Percentiles rank a stretch among this genome's conserved stretches.
phyloP scores from a whole-genome alignment of 2,797 vertebrate species.

The Botia almorhae region DNA sequence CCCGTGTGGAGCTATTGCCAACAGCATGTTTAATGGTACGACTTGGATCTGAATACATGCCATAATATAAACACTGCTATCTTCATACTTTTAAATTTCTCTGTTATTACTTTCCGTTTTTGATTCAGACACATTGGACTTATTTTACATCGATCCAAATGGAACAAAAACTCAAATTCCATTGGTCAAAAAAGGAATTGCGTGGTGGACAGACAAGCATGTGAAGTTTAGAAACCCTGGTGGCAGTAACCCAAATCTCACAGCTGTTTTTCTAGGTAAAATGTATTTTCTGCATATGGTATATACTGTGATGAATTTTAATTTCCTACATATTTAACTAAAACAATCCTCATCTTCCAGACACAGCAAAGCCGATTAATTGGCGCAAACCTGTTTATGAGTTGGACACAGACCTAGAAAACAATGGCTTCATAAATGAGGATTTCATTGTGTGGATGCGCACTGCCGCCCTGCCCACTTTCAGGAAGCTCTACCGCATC shows the following conservation, averaged over 20 bases:
- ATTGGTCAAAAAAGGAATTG: constrained; percentile 87
- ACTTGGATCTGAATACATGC: neutral
- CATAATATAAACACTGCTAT: neutral
- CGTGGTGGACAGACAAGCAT: constrained; percentile 97
- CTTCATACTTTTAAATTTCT: too few relatives aligned
- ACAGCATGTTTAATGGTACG: constrained; percentile 98
- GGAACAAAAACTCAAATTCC: constrained; percentile 74
- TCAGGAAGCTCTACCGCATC: constrained; percentile 93
- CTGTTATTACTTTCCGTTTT: constrained; percentile 38
- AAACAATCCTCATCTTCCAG: constrained; percentile 69
- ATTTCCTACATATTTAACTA: neutral
- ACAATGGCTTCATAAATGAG: constrained; percentile 95
- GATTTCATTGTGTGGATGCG: constrained; percentile 99
- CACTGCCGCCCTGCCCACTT: constrained; percentile 92
- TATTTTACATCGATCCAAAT: constrained; percentile 82
- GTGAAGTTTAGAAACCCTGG: constrained; percentile 95
- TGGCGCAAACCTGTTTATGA: constrained; percentile 87
- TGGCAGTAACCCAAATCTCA: constrained; percentile 75
- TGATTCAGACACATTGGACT: constrained; percentile 82
- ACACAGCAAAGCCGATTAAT: constrained; percentile 88
- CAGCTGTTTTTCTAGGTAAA: constrained; percentile 84
- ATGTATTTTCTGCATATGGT: neutral
- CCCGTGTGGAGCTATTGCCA: constrained; percentile 96
- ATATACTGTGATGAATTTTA: neutral
- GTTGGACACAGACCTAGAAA: constrained; percentile 80